Evolutionary conservation across 2,113 vertebrate species (phyloP).

Genomic region (Elephantulus edwardii): DNA sequence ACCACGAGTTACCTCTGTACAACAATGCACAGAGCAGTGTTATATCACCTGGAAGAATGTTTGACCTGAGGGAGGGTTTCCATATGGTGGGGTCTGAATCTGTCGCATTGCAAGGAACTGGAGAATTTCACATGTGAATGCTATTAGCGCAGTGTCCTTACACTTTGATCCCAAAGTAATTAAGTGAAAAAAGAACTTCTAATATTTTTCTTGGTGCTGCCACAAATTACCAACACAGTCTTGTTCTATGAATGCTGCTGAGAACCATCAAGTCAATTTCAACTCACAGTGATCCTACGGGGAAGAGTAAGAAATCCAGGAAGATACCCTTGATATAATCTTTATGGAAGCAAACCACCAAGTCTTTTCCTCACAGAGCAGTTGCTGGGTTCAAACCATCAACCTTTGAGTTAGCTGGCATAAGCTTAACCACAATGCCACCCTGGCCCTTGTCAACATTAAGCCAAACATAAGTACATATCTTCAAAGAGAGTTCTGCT

Average conservation of each 20-base stretch:
- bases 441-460: not conserved
- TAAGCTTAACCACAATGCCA: not conserved
- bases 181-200: not conserved
- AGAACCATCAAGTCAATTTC: not conserved
- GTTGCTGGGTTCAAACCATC: not conserved
- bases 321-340: not conserved
- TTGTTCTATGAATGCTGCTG: not conserved
- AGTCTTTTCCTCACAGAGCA: not conserved
- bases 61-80: no score
- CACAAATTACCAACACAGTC: slow-evolving; percentile 29
- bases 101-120: not conserved
- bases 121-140: not conserved
- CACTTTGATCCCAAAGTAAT: not conserved
- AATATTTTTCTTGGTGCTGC: not conserved
- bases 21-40: no score
- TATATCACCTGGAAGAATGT: no score
- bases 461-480: not conserved
- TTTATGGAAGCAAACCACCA: not conserved
- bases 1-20: no score
- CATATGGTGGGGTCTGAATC: not conserved
- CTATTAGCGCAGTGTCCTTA: not conserved
- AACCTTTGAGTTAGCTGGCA: not conserved
- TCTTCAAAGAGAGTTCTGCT: not conserved
- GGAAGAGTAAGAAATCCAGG: not conserved
- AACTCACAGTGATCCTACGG: not conserved